phyloP scores from a whole-genome alignment of 2,113 vertebrate genomes.

The Chrysemys picta region DNA sequence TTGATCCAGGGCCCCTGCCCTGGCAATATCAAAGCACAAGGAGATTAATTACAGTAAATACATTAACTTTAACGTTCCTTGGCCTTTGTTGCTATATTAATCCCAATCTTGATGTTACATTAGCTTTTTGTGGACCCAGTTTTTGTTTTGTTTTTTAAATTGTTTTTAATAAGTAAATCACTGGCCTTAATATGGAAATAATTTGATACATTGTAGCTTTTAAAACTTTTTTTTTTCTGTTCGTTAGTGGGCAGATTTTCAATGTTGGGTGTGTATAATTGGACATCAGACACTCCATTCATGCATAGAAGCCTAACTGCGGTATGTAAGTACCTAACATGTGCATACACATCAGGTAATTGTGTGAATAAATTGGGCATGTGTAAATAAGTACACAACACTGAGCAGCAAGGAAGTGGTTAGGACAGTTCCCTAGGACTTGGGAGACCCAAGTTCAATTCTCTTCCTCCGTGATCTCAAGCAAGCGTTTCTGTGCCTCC shows the following conservation, averaged over 20 bases:
- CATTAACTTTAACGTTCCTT: constrained; percentile 3
- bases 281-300: neutral
- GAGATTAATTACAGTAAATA: constrained; percentile 35
- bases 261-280: accelerated
- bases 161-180: neutral
- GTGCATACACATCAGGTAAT: neutral
- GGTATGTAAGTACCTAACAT: neutral
- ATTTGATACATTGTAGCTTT: neutral
- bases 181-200: neutral
- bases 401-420: neutral
- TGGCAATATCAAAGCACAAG: neutral
- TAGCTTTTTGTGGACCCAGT: constrained; percentile 26
- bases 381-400: neutral
- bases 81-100: constrained; percentile 36
- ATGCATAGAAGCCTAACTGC: neutral
- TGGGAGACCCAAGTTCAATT: neutral
- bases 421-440: neutral
- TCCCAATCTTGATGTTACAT: constrained; percentile 43
- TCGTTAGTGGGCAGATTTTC: neutral
- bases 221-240: neutral
- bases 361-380: neutral
- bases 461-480: neutral
- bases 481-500: neutral
- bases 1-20: constrained; percentile 45
- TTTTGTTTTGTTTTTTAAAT: neutral